Percentiles rank a stretch among this genome's conserved stretches.
Conservation (phyloP, 2,797 vertebrate species). For the Tokudaia tokunoshimensis region DNA sequence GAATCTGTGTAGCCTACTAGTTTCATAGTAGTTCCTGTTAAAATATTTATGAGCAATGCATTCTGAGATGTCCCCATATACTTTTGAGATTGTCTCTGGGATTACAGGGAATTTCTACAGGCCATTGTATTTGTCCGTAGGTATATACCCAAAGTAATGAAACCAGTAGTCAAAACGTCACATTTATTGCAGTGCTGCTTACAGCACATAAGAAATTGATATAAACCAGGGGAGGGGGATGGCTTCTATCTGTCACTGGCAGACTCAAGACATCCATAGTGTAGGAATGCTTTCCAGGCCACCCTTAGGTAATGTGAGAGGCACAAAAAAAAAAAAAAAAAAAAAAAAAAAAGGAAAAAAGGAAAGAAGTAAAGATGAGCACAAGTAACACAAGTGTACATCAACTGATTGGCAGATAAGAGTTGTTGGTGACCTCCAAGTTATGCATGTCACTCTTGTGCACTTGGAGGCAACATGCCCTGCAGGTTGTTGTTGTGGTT, state of each 20-base stretch:
- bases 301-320: neutral
- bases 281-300: neutral
- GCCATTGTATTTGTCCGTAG: neutral
- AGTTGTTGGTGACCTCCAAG: neutral
- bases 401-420: neutral
- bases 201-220: neutral
- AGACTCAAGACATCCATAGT: neutral
- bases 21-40: rapidly evolving
- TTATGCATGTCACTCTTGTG: neutral
- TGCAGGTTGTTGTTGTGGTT: neutral
- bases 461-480: too few species aligned
- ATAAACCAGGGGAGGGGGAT: rapidly evolving
- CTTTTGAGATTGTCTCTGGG: neutral
- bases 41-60: neutral
- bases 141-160: neutral
- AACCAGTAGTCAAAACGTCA: neutral
- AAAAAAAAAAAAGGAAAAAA: neutral
- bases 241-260: too few species aligned
- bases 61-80: neutral
- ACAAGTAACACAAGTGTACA: neutral
- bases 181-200: neutral
- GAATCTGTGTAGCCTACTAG: neutral
- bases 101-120: neutral
- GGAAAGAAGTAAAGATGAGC: neutral
- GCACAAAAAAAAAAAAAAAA: neutral